Conservation (phyloP, 2,113 vertebrate species). For the Mugil cephalus region DNA sequence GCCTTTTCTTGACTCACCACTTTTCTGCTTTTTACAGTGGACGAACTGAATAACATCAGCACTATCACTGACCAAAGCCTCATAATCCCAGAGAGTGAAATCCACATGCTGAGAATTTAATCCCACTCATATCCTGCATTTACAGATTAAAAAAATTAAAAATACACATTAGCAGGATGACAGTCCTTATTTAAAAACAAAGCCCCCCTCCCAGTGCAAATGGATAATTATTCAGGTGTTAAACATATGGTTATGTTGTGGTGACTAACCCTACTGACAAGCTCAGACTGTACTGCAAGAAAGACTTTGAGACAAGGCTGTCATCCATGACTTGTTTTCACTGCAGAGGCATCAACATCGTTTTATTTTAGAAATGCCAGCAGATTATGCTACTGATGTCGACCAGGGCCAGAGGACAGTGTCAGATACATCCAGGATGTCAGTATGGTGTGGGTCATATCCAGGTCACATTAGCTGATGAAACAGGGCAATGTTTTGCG, state of each 20-base stretch:
- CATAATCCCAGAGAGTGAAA: slow-evolving; percentile 79
- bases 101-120: slow-evolving; percentile 78
- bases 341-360: background rate
- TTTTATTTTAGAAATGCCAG: background rate
- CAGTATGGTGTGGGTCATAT: slow-evolving; percentile 19
- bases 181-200: slow-evolving; percentile 55
- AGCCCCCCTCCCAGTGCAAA: slow-evolving; percentile 6
- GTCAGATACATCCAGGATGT: background rate
- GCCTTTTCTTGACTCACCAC: too few relatives aligned
- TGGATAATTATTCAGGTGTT: slow-evolving; percentile 35
- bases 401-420: slow-evolving; percentile 20
- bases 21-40: background rate
- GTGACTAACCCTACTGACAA: slow-evolving; percentile 21
- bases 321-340: slow-evolving; percentile 14
- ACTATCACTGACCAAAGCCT: slow-evolving; percentile 75
- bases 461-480: slow-evolving; percentile 19
- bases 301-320: slow-evolving; percentile 20
- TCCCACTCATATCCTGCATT: slow-evolving; percentile 69
- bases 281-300: slow-evolving; percentile 3
- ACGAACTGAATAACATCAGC: slow-evolving; percentile 60
- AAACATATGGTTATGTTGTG: slow-evolving; percentile 51
- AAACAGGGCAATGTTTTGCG: background rate
- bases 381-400: slow-evolving; percentile 6
- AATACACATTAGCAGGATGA: slow-evolving; percentile 47
- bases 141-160: slow-evolving; percentile 47